Evolutionary conservation across 2,888 invertebrate genomes (phyloP), one percentile per base, ranked within the genome.

Genomic region (Eupeodes latifasciatus): DNA sequence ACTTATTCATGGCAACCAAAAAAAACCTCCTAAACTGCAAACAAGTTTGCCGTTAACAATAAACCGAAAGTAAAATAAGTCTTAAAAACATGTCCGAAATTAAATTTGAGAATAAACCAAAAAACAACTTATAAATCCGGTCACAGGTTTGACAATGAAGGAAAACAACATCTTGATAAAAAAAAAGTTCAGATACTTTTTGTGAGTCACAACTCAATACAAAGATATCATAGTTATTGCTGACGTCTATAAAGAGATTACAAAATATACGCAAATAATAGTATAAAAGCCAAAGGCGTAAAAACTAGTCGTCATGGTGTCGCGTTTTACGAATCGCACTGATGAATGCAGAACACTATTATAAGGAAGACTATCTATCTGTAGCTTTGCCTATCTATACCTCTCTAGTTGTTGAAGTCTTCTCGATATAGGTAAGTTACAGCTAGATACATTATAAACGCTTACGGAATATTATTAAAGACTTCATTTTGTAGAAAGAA

Each of bases 91-190:
- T 72, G 72, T 59, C 57, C 44, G 5, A 77, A 77, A 86, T 72
- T 67, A 57, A 49, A 66, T 66, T 66, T 66, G 14, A 49, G 47
- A 66, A 66, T 12, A 47, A 66, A 67, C 11, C 19, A 49, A 72
- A 40, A 57, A 74, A 16, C 69, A 55, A 67, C 53, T 83, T 55
- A 47, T 80, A 62, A 86, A 82, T 86, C 81, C 81, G 74, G 84
- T 85, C 77, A 64, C 72, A 40, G 44, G 40, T 53, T 77, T 77
- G 47, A 61, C 36, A 51, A 14, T 78, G 87, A 88, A 88, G 87
- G 87, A 88, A 88, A 88, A 88, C 87, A 36, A 80, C 87, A 82
- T 84, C 74, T 72, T 36, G 5, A 77, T 55, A 49, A 27, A 55
- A 47, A 53, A 69, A 71, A 14, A 19, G 51, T 36, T 34, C 27